phyloP scores from a whole-genome alignment of 2,888 invertebrate species.

The Strigamia maritima region DNA sequence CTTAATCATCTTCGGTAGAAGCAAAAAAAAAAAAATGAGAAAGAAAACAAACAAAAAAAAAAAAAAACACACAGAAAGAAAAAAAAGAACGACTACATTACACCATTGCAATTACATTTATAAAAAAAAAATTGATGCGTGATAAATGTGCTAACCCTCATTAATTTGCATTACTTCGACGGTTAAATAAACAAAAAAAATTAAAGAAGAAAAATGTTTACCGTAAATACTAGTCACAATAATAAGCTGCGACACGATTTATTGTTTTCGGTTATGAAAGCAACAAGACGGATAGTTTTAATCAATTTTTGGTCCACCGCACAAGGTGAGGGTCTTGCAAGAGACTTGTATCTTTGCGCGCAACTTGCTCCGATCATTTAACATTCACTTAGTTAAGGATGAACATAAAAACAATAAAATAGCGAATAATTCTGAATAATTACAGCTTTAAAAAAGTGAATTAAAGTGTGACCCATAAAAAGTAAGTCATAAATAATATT shows the following conservation, averaged over 20 bases:
- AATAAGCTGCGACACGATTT: conserved; percentile 32
- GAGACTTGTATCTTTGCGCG: neutral
- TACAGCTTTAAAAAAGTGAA: neutral
- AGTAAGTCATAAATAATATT: neutral
- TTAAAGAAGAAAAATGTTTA: neutral
- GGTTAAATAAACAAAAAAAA: neutral
- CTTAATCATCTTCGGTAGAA: neutral
- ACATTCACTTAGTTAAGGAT: neutral
- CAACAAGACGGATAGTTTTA: conserved; percentile 26
- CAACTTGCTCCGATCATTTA: neutral
- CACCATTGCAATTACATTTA: neutral
- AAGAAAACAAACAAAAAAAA: too few relatives aligned
- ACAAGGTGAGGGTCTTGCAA: conserved; percentile 4
- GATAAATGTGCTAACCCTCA: neutral
- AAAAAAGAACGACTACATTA: neutral
- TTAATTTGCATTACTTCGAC: neutral
- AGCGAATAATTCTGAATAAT: neutral
- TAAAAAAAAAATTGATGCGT: neutral
- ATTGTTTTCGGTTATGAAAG: conserved; percentile 22
- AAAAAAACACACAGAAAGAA: too few relatives aligned
- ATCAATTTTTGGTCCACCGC: conserved; percentile 34
- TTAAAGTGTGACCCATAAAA: neutral
- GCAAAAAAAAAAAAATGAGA: neutral
- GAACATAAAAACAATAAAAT: neutral
- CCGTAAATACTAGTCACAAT: neutral